Percentiles rank a stretch among this genome's conserved stretches.
Conservation (phyloP, 2,888 invertebrate species). For the Cosmorhoe ocellata region DNA sequence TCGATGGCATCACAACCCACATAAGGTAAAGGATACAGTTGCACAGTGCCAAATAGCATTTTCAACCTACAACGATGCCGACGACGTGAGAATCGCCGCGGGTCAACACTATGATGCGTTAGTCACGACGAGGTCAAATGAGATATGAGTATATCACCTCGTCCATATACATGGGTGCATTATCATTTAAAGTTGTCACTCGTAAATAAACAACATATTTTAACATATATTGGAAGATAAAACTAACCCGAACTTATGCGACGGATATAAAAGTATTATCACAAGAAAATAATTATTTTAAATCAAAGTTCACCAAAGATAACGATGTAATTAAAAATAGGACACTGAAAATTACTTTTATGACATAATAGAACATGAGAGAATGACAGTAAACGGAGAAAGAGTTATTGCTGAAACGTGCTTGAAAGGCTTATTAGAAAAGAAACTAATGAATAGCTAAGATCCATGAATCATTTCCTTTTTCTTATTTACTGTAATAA, state of each 20-base stretch:
- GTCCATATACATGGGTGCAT: too few species aligned
- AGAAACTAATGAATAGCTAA: not conserved
- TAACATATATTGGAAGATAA: too few species aligned
- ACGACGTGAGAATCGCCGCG: constrained; percentile 54
- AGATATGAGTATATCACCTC: not conserved
- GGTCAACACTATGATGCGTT: constrained; percentile 48
- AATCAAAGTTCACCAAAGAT: too few species aligned
- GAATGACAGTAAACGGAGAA: not conserved
- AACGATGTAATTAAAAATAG: too few species aligned
- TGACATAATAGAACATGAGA: too few species aligned
- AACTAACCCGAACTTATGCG: too few species aligned
- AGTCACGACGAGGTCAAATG: constrained; percentile 43
- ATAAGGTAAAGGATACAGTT: constrained; percentile 3
- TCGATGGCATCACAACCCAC: constrained; percentile 4
- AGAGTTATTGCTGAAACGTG: not conserved
- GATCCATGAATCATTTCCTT: not conserved
- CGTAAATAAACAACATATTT: too few species aligned
- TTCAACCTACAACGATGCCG: constrained; percentile 45
- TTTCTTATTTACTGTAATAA: not conserved
- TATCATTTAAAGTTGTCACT: too few species aligned
- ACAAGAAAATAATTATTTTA: too few species aligned
- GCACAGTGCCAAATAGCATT: constrained; percentile 25
- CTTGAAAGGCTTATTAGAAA: not conserved
- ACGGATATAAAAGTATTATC: too few species aligned
- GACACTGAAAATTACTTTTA: too few species aligned